Base-by-base conservation (phyloP, 2,888 invertebrate genomes). In the Colletes collaris region DNA sequence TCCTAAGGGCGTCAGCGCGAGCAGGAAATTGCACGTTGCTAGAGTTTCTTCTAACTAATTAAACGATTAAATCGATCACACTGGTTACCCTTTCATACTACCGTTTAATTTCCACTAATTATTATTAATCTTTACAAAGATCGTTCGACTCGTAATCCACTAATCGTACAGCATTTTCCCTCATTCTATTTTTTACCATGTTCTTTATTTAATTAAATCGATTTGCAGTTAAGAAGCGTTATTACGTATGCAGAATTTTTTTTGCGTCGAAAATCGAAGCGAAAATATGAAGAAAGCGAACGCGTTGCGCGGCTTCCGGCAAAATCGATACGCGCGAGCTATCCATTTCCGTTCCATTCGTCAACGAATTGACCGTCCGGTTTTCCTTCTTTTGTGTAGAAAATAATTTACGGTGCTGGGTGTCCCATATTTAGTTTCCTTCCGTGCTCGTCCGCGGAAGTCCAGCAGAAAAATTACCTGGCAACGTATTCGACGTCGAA, bases 271-370 rank as follows among this genome's bases (percentile, higher is more conserved):
- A 68, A 67, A n/a, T 3, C 5, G 27, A n/a, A 46, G 10, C 5
- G 44, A 3, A 56, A 55, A 66, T 55, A 8, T 8, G 19, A 1
- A 46, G 40, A n/a, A 40, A 55, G 19, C 27, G n/a, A 46, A 40
- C 44, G 60, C 27, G 27, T 27, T 27, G 27, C 27, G 27, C 27
- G 27, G 0, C 27, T 60, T 19, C 16, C 52, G 7, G 4, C 3
- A 44, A 53, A 44, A 53, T 66, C 55, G 46, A 66, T 55, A 55
- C 10, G 27, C n/a, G 8, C 13, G 46, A 55, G 44, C 19, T 56
- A 55, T 66, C 55, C 27, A 46, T 66, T 55, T 55, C 55, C 55
- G 66, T 66, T 55, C 53, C 53, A 8, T 40, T 55, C 55, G 53
- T 35, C 55, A 10, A 35, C 5, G 58, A 35, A 37, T 65, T 19